Base-by-base conservation (phyloP, 1,140 invertebrate genomes). In the Doryteuthis pealeii region DNA sequence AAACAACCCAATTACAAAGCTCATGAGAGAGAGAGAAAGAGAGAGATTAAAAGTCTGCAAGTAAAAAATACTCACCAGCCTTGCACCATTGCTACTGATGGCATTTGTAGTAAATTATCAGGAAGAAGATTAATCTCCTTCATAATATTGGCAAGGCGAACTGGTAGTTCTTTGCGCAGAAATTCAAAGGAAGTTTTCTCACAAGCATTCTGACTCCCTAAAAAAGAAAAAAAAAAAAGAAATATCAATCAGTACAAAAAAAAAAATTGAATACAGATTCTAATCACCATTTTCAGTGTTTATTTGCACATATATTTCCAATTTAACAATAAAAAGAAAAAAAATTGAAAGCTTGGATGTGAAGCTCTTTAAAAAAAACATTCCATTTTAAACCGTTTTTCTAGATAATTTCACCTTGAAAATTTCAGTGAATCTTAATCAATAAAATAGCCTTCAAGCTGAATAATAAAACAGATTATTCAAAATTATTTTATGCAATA, bases 101-200 rank as follows among this genome's bases (percentile, higher is more conserved):
- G 95, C 92, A 95, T 97, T 74, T 91, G 90, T 2, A 97, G 89
- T 10, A 99, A 90, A 83, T 94, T 94, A 72, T 96, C 94, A 33
- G 97, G 97, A 22, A 99, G 88, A 33, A 98, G 87, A 66, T 95
- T 94, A 82, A 99, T 97, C 89, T 99, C 97, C 87, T 98, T 97
- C 96, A 99, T 99, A 78, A 99, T 99, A 86, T 99, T 98, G 10
- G 97, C 96, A 79, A 99, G 89, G 68, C 97, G 91, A 2, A 99
- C 96, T 2, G 96, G 96, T 67, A 99, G 87, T 89, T 99, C 97
- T 87, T 98, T 96, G 65, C 95, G 91, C n/a, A 99, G 90, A 86
- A 99, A 99, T 77, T 95, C 90, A 84, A 93, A 98, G 0, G 95
- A 96, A 85, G 94, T 94, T 78, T 92, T 91, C 86, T 96, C 94